Base-by-base conservation (phyloP, 1,140 invertebrate species). In the Hylaeus volcanicus region DNA sequence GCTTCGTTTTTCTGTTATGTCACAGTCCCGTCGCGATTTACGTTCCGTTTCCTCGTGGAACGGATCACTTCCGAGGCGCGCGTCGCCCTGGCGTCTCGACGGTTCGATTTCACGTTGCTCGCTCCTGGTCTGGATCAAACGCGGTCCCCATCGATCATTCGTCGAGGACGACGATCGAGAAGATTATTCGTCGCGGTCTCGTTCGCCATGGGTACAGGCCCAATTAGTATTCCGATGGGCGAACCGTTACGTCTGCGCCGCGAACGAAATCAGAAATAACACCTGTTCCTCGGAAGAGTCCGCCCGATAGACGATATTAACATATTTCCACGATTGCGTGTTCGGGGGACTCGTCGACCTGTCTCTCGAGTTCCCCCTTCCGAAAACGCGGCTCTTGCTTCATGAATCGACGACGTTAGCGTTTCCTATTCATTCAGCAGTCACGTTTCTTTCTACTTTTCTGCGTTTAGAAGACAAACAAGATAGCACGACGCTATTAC, bases 1-100 rank as follows among this genome's bases (percentile, higher is more conserved):
- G 45, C n/a, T 9, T n/a, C 56, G 75, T 6, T 55, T 71, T 43
- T 78, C 58, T 53, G 60, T 79, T 79, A 78, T 63, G 76, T 73
- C 70, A 73, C 58, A 15, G 60, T 51, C 12, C 43, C 41, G n/a
- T 12, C 15, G 74, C 41, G 72, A 63, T 74, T 74, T 74, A 74
- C 14, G 63, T 56, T 45, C 41, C 48, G 48, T 53, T 55, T 55
- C 15, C 8, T 12, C 37, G 11, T 39, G 39, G 14, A 64, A 41
- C 61, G 11, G 39, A 65, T 15, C 4, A 48, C 41, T 66, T 45
- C 39, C 26, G 63, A 56, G 39, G 14, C 3, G 11, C 26, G 3
- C 26, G 8, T 51, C 14, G 8, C 14, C 14, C 11, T 41, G 6
- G 53, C 2, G 2, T 56, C 51, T 51, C 51, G 51, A 11, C 51